These are phyloP conservation scores for Caenorhabditis sinica DNA, from an alignment of 2,888 invertebrate species.

Conservation along the genomic window DNA sequence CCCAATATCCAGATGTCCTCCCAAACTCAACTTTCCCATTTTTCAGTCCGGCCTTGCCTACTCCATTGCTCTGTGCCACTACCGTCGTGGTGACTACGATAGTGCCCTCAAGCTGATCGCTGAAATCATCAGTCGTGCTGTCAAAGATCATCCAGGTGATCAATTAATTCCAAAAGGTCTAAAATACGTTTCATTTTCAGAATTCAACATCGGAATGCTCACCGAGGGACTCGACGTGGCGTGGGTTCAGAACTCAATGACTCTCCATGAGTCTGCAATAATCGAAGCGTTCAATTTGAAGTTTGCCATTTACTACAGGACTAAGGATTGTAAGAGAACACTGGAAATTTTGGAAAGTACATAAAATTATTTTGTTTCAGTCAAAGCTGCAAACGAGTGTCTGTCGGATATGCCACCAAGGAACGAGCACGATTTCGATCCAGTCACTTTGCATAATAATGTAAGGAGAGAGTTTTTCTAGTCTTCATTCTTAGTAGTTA, in stretches of 20 bases:
- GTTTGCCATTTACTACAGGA: slow-evolving; percentile 97
- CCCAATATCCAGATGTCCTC: background rate
- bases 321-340: slow-evolving; percentile 89
- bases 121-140: slow-evolving; percentile 96
- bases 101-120: slow-evolving; percentile 94
- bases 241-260: slow-evolving; percentile 96
- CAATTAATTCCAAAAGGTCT: background rate
- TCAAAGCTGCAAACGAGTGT: slow-evolving; percentile 83
- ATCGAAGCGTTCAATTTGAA: slow-evolving; percentile 99
- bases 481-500: background rate
- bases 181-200: no score
- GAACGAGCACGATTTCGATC: slow-evolving; percentile 97
- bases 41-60: slow-evolving; percentile 90
- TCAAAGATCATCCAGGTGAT: slow-evolving; percentile 92
- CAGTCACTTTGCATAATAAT: slow-evolving; percentile 94
- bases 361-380: slow-evolving; percentile 74
- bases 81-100: slow-evolving; percentile 94
- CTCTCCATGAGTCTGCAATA: slow-evolving; percentile 95
- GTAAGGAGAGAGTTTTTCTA: slow-evolving; percentile 17
- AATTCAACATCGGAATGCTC: slow-evolving; percentile 70
- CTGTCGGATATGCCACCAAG: slow-evolving; percentile 87
- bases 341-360: background rate
- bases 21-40: no score
- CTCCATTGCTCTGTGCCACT: slow-evolving; percentile 96
- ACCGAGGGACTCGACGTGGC: slow-evolving; percentile 89